phyloP scores from a whole-genome alignment of 2,888 invertebrate genomes.

The Corythucha ciliata region DNA sequence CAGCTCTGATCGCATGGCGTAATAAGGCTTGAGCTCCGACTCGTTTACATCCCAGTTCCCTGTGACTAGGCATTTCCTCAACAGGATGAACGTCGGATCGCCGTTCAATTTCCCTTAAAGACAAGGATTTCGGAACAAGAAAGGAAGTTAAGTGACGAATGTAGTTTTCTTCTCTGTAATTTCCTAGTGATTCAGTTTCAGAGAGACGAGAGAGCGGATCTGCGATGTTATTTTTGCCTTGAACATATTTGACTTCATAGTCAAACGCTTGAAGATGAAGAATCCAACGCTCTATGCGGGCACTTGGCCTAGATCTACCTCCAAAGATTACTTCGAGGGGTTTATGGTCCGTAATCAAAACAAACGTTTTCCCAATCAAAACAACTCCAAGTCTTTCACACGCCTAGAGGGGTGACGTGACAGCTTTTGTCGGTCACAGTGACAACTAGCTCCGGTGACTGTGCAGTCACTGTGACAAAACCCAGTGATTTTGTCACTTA shows the following conservation, averaged over 20 bases:
- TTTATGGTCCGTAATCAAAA: background rate
- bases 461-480: slow-evolving; percentile 10
- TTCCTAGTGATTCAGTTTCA: too few relatives aligned
- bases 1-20: background rate
- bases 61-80: too few relatives aligned
- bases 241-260: background rate
- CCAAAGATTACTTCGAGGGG: too few relatives aligned
- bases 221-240: slow-evolving; percentile 3
- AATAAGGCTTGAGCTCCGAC: background rate
- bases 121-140: too few relatives aligned
- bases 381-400: background rate
- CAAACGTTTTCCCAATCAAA: slow-evolving; percentile 4
- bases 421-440: background rate
- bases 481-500: background rate
- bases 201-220: slow-evolving; percentile 12
- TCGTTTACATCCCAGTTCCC: background rate
- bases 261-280: background rate
- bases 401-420: background rate
- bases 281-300: slow-evolving; percentile 2
- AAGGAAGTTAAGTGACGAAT: too few relatives aligned
- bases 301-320: background rate
- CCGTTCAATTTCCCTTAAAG: too few relatives aligned
- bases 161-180: too few relatives aligned
- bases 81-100: too few relatives aligned
- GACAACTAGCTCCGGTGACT: slow-evolving; percentile 4